Percentiles rank a stretch among this genome's conserved stretches.
Conservation (phyloP, 2,113 vertebrate species). For the Ameiurus melas region DNA sequence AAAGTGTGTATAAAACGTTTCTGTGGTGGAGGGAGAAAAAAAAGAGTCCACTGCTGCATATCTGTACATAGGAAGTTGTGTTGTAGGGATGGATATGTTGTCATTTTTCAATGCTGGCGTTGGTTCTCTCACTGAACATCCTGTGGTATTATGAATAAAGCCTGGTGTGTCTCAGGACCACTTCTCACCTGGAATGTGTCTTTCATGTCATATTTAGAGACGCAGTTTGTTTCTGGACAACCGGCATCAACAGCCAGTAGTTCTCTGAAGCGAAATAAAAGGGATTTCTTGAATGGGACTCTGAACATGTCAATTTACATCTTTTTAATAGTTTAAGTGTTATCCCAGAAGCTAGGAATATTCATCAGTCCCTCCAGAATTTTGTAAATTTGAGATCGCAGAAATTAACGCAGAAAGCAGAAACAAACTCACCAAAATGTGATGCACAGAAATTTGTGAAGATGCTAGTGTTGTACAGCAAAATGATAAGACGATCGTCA, state of each 20-base stretch:
- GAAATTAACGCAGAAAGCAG: no score
- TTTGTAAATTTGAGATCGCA: no score
- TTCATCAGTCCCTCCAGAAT: not conserved
- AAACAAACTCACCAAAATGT: not conserved
- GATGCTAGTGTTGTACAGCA: not conserved
- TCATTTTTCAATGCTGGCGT: slow-evolving; percentile 28
- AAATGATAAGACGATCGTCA: not conserved
- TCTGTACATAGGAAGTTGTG: not conserved
- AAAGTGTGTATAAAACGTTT: not conserved
- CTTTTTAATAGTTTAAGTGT: not conserved
- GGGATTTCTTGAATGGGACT: not conserved
- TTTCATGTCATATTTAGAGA: not conserved
- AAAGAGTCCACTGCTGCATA: slow-evolving; percentile 11
- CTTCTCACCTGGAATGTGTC: not conserved
- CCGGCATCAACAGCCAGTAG: not conserved
- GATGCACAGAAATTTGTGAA: not conserved
- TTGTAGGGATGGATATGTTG: slow-evolving; percentile 15
- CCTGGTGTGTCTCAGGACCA: slow-evolving; percentile 38
- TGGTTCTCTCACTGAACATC: slow-evolving; percentile 27
- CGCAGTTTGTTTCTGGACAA: not conserved
- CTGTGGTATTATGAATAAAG: slow-evolving; percentile 45
- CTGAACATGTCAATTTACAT: not conserved
- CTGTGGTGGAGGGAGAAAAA: slow-evolving; percentile 10
- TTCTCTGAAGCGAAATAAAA: not conserved
- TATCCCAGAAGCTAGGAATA: not conserved